Conservation (phyloP, 2,888 invertebrate genomes). For the Therioaphis trifolii region DNA sequence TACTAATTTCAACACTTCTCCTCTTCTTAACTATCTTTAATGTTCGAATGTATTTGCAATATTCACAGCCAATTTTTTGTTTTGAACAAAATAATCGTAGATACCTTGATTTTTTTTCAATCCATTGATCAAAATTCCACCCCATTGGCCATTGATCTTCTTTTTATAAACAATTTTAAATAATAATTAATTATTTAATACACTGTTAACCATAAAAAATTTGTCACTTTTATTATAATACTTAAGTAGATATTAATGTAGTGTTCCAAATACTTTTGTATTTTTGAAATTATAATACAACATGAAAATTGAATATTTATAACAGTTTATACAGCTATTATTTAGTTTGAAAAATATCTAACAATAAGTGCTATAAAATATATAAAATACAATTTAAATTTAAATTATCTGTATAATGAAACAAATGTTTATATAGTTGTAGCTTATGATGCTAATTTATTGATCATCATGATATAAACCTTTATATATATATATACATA, state of each 20-base stretch:
- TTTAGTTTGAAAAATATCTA: background rate
- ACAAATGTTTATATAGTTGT: background rate
- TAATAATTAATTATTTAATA: background rate
- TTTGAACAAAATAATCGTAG: slow-evolving; percentile 14
- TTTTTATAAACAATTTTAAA: background rate
- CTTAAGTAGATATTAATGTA: background rate
- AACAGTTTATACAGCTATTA: background rate
- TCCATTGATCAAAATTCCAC: slow-evolving; percentile 10
- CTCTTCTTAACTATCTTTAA: slow-evolving; percentile 20
- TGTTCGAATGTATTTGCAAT: background rate
- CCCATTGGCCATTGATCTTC: slow-evolving; percentile 19
- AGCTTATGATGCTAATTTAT: no score
- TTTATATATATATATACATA: background rate
- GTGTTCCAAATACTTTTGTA: background rate
- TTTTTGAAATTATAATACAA: background rate
- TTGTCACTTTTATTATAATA: background rate
- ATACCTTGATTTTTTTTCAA: slow-evolving; percentile 22
- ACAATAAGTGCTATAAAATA: slow-evolving; percentile 7
- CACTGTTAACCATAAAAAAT: background rate
- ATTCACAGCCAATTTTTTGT: slow-evolving; percentile 4
- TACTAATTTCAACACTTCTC: slow-evolving; percentile 7
- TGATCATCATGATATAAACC: background rate
- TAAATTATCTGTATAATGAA: background rate
- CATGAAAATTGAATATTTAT: background rate
- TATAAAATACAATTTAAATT: background rate